Evolutionary conservation across 1,140 invertebrate genomes (phyloP).

Genomic region (Diabrotica virgifera): DNA sequence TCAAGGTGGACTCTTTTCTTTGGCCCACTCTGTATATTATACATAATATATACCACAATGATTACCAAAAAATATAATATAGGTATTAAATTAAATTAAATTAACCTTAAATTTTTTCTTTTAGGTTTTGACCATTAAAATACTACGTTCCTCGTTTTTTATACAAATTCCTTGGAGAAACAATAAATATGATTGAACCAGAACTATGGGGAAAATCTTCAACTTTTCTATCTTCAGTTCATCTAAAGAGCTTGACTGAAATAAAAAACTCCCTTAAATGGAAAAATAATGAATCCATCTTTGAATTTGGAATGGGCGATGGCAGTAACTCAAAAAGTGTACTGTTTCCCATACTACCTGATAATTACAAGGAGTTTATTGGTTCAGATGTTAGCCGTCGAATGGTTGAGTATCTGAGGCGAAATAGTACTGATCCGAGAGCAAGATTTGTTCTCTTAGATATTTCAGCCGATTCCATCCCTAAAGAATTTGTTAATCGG

Average conservation of each 20-base stretch:
- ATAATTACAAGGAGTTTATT: constrained; percentile 10
- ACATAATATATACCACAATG: too few relatives aligned
- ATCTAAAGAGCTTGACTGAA: neutral
- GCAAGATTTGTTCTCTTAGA: neutral
- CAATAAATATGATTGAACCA: constrained; percentile 5
- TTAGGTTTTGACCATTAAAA: too few relatives aligned
- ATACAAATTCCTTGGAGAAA: too few relatives aligned
- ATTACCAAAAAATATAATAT: too few relatives aligned
- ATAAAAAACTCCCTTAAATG: constrained; percentile 4
- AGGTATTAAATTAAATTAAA: too few relatives aligned
- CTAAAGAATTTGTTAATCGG: neutral
- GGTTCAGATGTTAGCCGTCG: neutral
- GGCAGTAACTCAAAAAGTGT: constrained; percentile 3
- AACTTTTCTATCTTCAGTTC: neutral
- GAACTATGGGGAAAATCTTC: constrained; percentile 4
- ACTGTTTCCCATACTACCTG: neutral
- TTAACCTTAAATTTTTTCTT: too few relatives aligned
- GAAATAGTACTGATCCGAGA: neutral
- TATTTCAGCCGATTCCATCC: neutral
- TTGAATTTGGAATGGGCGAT: constrained; percentile 13
- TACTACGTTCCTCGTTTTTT: too few relatives aligned
- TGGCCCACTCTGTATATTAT: too few relatives aligned
- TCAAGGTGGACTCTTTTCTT: too few relatives aligned
- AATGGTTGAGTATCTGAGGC: constrained; percentile 1
- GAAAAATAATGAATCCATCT: constrained; percentile 10